A percentile compares a stretch with the other conserved stretches of the same genome.
Conservation (phyloP, 2,888 invertebrate species). For the Tetragnatha montana region DNA sequence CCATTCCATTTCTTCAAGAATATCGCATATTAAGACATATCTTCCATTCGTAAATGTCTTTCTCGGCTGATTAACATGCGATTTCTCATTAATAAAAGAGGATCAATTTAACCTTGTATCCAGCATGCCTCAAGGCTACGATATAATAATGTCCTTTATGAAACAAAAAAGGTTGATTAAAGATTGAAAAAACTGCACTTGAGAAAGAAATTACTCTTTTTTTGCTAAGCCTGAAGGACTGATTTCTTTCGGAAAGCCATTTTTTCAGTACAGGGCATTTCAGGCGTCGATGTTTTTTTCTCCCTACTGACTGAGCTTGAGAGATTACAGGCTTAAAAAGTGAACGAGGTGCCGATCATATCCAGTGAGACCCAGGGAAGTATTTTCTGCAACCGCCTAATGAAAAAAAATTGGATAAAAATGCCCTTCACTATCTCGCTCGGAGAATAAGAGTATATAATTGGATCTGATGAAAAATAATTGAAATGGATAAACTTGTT, state of each 20-base stretch:
- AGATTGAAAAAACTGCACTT: constrained; percentile 14
- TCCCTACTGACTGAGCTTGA: constrained; percentile 16
- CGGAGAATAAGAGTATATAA: not conserved
- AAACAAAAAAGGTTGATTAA: constrained; percentile 39
- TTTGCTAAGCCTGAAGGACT: constrained; percentile 11
- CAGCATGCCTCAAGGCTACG: constrained; percentile 17
- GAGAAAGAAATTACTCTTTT: constrained; percentile 36
- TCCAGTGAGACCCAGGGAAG: not conserved
- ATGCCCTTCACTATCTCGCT: not conserved
- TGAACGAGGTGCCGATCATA: constrained; percentile 5
- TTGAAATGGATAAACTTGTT: not conserved
- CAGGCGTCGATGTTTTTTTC: not conserved
- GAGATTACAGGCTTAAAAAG: constrained; percentile 29
- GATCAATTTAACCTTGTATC: constrained; percentile 7
- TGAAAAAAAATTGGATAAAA: not conserved
- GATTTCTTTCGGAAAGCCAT: not conserved
- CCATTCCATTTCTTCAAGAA: not conserved
- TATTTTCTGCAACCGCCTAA: not conserved
- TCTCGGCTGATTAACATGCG: not conserved
- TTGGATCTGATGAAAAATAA: not conserved
- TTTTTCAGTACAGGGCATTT: not conserved
- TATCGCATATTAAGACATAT: not conserved
- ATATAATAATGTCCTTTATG: constrained; percentile 34
- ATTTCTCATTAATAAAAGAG: constrained; percentile 1
- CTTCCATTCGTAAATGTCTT: not conserved